A percentile compares a stretch with the other conserved stretches of the same genome.
Evolutionary conservation across 2,113 vertebrate genomes (phyloP).

Genomic region (Cheirogaleus medius): DNA sequence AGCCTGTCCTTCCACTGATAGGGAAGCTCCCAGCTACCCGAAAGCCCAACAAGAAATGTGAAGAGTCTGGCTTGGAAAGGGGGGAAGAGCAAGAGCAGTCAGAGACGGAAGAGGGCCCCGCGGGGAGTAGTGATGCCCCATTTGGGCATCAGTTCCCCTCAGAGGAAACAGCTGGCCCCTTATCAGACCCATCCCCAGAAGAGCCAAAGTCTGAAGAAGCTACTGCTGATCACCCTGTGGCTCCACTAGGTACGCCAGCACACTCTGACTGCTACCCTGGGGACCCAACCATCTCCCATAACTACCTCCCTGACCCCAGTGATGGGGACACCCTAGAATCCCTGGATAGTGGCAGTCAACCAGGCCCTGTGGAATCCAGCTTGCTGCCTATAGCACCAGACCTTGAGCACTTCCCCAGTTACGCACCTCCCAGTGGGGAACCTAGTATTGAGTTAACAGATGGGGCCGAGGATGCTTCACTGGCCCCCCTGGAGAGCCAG

Average conservation of each 20-base stretch:
- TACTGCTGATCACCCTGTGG: constrained; percentile 65
- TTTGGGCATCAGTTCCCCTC: constrained; percentile 85
- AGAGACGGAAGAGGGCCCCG: constrained; percentile 85
- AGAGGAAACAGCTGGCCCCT: constrained; percentile 87
- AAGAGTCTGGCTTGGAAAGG: constrained; percentile 87
- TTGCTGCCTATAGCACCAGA: constrained; percentile 85
- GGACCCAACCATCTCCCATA: constrained; percentile 81
- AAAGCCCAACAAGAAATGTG: constrained; percentile 88
- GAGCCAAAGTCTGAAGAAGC: constrained; percentile 81
- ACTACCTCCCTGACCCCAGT: constrained; percentile 81
- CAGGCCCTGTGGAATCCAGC: constrained; percentile 85
- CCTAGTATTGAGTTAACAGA: constrained; percentile 88
- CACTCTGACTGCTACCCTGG: constrained; percentile 83
- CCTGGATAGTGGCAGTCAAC: constrained; percentile 85
- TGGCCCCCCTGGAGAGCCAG: constrained; percentile 97
- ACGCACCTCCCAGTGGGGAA: constrained; percentile 87
- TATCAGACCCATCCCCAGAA: constrained; percentile 82
- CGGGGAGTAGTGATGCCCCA: constrained; percentile 81
- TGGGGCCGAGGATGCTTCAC: constrained; percentile 91
- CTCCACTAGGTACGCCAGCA: constrained; percentile 66
- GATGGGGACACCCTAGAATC: constrained; percentile 87
- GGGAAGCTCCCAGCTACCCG: constrained; percentile 94
- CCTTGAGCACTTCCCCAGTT: constrained; percentile 88
- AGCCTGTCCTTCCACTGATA: constrained; percentile 94
- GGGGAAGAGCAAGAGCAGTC: constrained; percentile 85